Evolutionary conservation across 53 echinoderm and acorn worm species (phyloP), one percentile per base, ranked within the genome.

Genomic region (Crossaster papposus): DNA sequence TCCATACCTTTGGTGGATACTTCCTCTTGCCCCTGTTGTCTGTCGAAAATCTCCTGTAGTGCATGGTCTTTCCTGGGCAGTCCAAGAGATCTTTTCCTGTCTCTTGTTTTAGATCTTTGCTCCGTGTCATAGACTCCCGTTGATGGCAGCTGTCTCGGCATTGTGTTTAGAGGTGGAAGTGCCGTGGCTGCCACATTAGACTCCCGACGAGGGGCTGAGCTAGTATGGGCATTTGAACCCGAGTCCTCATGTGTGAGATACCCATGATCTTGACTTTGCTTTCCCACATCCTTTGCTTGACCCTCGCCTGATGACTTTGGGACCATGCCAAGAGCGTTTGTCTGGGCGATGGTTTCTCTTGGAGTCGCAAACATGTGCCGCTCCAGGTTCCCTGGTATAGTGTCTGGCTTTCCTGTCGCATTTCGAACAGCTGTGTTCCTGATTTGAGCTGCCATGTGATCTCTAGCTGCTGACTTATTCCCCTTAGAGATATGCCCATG

Each of bases 311-410:
- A 38, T 15, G 35, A 23, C 51, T 85, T 91, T 36, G 70, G 65
- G 14, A 51, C 37, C 36, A 73, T 64, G 24, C 93, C 92, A 13
- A 92, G 51, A 14, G 89, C 76, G 37, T 83, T 70, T 3, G 92
- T 81, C 71, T 95, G 88, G 0, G 95, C 78, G 17, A 95, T 65
- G 13, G 77, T 70, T 79, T 91, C 88, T 34, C 78, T 44, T 35
- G 97, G 95, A 17, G 95, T 97, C 23, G 95, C 93, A 53, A 97
- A 80, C 83, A 94, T 80, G 81, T 95, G 97, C 83, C 91, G 94
- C 88, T 87, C 80, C 8, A 95, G 52, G 78, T 75, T 88, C 32
- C 97, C 95, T 2, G 91, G 91, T 81, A 84, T 94, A 23, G 91
- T 95, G 34, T 97, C 97, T 23, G 96, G 95, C 64, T 89, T 92